Conservation (phyloP, 2,113 vertebrate species). For the Clarias gariepinus region DNA sequence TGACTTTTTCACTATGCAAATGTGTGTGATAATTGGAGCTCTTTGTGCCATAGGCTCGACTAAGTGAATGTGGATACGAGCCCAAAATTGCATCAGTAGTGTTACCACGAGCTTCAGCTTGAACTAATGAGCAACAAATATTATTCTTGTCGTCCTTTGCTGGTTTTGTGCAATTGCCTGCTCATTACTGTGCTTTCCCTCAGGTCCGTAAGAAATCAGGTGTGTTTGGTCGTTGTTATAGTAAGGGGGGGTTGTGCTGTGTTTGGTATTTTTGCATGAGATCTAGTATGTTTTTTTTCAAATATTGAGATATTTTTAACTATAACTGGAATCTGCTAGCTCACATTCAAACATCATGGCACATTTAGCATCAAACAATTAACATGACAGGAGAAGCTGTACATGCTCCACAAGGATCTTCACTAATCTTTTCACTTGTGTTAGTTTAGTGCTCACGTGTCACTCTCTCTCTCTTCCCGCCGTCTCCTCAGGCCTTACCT, state of each 20-base stretch:
- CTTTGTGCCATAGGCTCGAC: slow-evolving; percentile 21
- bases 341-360: not conserved
- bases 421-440: not conserved
- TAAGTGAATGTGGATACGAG: slow-evolving; percentile 18
- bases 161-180: not conserved
- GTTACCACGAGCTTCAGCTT: not conserved
- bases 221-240: not conserved
- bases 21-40: slow-evolving; percentile 40
- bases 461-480: not conserved
- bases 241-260: too few relatives aligned
- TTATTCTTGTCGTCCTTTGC: not conserved
- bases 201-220: not conserved
- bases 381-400: not conserved
- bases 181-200: not conserved
- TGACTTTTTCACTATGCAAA: slow-evolving; percentile 40
- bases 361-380: not conserved
- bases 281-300: not conserved
- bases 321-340: not conserved
- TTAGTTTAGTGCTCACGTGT: not conserved
- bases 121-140: not conserved
- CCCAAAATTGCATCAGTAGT: slow-evolving; percentile 31
- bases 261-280: not conserved
- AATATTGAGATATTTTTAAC: too few relatives aligned
- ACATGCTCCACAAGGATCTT: not conserved
- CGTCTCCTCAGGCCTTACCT: not conserved